These are phyloP conservation scores for Terebella lapidaria DNA, from an alignment of 2,888 invertebrate genomes.

Conservation along the genomic window DNA sequence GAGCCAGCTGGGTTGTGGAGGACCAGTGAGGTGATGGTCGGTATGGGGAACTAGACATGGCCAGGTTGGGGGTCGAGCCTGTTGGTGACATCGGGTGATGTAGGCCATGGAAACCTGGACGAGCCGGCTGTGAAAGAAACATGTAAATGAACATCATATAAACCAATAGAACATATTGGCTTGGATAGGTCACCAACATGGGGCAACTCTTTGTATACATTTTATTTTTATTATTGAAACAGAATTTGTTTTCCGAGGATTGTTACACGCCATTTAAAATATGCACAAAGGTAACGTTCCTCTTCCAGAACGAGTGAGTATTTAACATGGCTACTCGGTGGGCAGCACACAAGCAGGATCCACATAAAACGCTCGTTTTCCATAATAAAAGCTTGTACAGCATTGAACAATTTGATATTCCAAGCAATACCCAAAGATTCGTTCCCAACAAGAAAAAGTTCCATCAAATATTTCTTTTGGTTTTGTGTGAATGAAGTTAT, in stretches of 20 bases:
- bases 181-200: background rate
- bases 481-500: no score
- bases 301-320: no score
- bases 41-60: conserved; percentile 11
- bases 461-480: no score
- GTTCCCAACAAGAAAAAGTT: no score
- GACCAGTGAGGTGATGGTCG: conserved; percentile 32
- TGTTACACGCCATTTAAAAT: no score
- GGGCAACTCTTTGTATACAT: background rate
- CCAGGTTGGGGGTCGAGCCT: conserved; percentile 44
- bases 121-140: conserved; percentile 36
- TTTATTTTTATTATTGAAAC: background rate
- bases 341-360: background rate
- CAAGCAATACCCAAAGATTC: no score
- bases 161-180: background rate
- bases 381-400: background rate
- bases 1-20: conserved; percentile 35
- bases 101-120: conserved; percentile 35
- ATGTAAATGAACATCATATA: conserved; percentile 1
- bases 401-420: no score
- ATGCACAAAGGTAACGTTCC: no score
- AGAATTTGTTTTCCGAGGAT: no score
- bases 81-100: conserved; percentile 28
- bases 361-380: background rate
- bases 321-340: no score